Percentiles rank a stretch among this genome's conserved stretches.
These are phyloP conservation scores for Ophioderma brevispina DNA, from an alignment of 35 echinoderm and acorn worm genomes.

Conservation along the genomic window DNA sequence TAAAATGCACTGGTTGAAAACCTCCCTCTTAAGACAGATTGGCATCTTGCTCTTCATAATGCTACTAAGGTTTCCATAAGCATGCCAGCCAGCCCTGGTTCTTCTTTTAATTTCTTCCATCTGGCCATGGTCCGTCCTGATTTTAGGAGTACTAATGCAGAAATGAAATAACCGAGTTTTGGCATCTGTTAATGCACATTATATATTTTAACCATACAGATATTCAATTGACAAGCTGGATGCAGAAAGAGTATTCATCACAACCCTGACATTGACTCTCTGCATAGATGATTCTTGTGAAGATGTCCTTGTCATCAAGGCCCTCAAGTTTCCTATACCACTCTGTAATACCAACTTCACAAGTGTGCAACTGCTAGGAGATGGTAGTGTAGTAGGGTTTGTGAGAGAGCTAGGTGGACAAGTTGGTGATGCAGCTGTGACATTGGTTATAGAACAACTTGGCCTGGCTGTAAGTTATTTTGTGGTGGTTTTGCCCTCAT, in stretches of 20 bases:
- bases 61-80: too few species aligned
- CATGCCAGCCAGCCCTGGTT: too few species aligned
- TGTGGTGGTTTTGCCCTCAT: background rate
- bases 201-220: too few species aligned
- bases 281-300: background rate
- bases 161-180: too few species aligned
- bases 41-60: too few species aligned
- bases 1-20: too few species aligned
- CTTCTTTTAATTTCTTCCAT: too few species aligned
- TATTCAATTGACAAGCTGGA: conserved; percentile 41
- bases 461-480: background rate
- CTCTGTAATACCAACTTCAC: conserved; percentile 30
- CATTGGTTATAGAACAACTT: background rate
- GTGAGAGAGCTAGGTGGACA: background rate
- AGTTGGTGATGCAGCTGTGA: background rate
- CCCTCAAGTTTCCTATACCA: conserved; percentile 3
- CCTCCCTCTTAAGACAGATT: too few species aligned
- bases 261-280: background rate
- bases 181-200: too few species aligned
- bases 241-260: background rate
- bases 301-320: conserved; percentile 8
- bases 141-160: too few species aligned
- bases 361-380: conserved; percentile 1
- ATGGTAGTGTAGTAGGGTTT: conserved; percentile 17
- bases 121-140: too few species aligned